A percentile compares a stretch with the other conserved stretches of the same genome.
Evolutionary conservation across 1,140 invertebrate genomes (phyloP).

Genomic region (Apis mellifera): Amel_HAv3.1 CM009931.2:6231001-6231500

Average conservation of each 20-base stretch:
- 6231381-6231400: neutral
- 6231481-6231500: conserved; percentile 26
- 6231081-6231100: too few relatives aligned
- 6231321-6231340: neutral
- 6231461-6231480: conserved; percentile 9
- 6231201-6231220: neutral
- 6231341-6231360: neutral
- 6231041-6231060: neutral
- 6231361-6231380: neutral
- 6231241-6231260: too few relatives aligned
- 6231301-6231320: neutral
- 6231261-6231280: conserved; percentile 1
- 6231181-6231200: neutral
- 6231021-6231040: neutral
- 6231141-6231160: too few relatives aligned
- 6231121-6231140: too few relatives aligned
- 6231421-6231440: neutral
- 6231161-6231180: too few relatives aligned
- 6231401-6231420: neutral
- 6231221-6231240: neutral
- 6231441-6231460: neutral
- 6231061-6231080: too few relatives aligned
- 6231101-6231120: too few relatives aligned
- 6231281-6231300: neutral
- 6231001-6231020: neutral